Conservation (phyloP, 2,888 invertebrate species). For the Minunthozetes semirufus region DNA sequence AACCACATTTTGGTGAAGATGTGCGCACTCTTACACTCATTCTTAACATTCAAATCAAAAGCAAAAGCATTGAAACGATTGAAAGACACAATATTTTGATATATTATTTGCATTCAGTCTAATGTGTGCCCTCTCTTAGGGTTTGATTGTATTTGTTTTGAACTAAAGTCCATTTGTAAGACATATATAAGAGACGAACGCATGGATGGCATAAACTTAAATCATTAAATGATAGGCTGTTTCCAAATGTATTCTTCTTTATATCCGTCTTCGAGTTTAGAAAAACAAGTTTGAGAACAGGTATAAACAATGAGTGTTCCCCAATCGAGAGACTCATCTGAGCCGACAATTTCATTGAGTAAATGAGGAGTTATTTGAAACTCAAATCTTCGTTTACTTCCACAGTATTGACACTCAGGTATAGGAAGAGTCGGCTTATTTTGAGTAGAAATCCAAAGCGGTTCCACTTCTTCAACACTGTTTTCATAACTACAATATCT, state of each 20-base stretch:
- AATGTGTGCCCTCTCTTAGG: too few species aligned
- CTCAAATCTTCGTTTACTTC: constrained; percentile 72
- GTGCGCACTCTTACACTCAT: too few species aligned
- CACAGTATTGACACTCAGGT: constrained; percentile 69
- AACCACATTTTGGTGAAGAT: too few species aligned
- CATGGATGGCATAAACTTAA: too few species aligned
- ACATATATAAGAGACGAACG: too few species aligned
- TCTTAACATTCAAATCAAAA: too few species aligned
- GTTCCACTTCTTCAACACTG: constrained; percentile 46
- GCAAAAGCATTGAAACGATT: too few species aligned
- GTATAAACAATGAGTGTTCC: constrained; percentile 79
- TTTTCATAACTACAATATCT: constrained; percentile 28
- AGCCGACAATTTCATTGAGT: constrained; percentile 58
- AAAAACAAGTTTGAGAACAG: constrained; percentile 68
- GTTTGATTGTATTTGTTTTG: too few species aligned
- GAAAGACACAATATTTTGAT: too few species aligned
- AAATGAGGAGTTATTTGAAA: constrained; percentile 85
- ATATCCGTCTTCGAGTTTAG: constrained; percentile 58
- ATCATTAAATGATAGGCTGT: constrained; percentile 52
- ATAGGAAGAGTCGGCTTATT: constrained; percentile 54
- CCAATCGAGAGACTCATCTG: constrained; percentile 69
- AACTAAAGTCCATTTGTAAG: too few species aligned
- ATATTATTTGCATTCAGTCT: too few species aligned
- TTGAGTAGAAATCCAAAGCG: constrained; percentile 73
- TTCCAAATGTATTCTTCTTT: constrained; percentile 71